Percentiles rank a stretch among this genome's conserved stretches.
Conservation (phyloP, 2,113 vertebrate genomes). For the Oreochromis niloticus region DNA sequence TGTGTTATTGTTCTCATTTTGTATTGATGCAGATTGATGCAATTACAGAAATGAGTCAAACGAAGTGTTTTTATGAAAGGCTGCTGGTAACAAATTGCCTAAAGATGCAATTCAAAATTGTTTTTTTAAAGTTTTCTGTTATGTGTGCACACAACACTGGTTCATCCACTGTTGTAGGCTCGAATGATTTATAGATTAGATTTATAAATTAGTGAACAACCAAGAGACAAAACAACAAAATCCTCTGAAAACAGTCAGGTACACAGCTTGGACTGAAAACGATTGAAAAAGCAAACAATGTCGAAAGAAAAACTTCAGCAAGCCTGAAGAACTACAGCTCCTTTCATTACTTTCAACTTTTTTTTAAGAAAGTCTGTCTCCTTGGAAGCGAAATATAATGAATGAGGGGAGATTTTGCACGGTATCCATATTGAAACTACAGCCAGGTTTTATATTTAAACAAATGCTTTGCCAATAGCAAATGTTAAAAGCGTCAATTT, state of each 20-base stretch:
- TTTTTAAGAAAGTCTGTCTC: background rate
- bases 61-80: background rate
- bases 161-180: background rate
- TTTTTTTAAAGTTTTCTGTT: background rate
- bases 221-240: background rate
- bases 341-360: background rate
- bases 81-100: background rate
- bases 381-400: background rate
- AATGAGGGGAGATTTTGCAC: background rate
- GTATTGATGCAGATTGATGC: background rate
- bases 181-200: background rate
- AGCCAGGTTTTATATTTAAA: background rate
- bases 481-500: background rate
- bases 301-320: background rate
- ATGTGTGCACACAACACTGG: background rate
- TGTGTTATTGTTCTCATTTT: background rate
- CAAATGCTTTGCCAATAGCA: background rate
- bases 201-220: background rate
- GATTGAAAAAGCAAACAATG: background rate
- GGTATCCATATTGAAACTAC: background rate
- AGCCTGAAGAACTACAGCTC: background rate
- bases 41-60: rapidly evolving
- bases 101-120: background rate
- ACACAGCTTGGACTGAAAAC: background rate
- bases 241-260: background rate